A percentile compares a stretch with the other conserved stretches of the same genome.
These are phyloP conservation scores for Epinotia bilunana DNA, from an alignment of 2,888 invertebrate species.

Conservation along the genomic window DNA sequence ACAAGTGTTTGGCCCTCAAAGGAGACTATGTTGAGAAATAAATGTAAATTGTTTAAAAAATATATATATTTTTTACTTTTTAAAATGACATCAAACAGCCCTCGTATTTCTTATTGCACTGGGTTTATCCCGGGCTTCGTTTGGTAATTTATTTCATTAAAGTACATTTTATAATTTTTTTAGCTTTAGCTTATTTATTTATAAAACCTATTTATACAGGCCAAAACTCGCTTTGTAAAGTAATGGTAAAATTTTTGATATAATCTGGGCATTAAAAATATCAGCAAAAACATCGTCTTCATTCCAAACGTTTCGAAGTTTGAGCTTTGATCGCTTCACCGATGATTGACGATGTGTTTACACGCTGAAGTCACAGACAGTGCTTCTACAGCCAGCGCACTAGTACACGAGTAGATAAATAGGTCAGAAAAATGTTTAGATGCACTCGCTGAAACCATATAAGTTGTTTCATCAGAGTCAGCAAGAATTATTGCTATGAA, in stretches of 20 bases:
- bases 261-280: not conserved
- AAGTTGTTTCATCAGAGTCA: not conserved
- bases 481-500: not conserved
- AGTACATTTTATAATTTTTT: too few relatives aligned
- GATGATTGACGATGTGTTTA: constrained; percentile 21
- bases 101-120: too few relatives aligned
- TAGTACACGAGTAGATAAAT: not conserved
- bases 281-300: not conserved
- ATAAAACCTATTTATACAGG: not conserved
- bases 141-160: too few relatives aligned
- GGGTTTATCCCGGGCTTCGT: too few relatives aligned
- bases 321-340: constrained; percentile 5
- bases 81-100: too few relatives aligned
- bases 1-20: too few relatives aligned
- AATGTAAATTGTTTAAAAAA: too few relatives aligned
- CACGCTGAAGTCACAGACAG: constrained; percentile 13
- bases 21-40: too few relatives aligned
- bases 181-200: too few relatives aligned
- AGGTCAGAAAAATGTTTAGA: not conserved
- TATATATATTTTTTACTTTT: too few relatives aligned
- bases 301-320: constrained; percentile 1
- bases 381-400: not conserved
- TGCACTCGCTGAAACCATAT: constrained; percentile 5
- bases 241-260: not conserved
- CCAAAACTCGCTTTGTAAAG: not conserved